Conservation (phyloP, 1,140 invertebrate genomes). For the Latrodectus geometricus region DNA sequence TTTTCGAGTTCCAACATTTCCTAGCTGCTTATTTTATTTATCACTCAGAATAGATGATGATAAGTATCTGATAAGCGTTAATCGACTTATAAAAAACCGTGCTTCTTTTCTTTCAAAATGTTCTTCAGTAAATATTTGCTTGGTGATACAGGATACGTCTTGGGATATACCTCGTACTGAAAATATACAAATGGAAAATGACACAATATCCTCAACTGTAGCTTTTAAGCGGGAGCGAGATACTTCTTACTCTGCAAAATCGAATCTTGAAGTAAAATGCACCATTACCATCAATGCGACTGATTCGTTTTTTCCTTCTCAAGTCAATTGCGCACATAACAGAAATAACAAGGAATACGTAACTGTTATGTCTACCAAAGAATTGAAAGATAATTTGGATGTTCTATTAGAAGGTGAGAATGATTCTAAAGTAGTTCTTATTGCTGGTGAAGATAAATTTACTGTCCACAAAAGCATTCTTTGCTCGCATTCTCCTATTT, state of each 20-base stretch:
- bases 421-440: not conserved
- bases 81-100: not conserved
- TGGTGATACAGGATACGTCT: conserved; percentile 6
- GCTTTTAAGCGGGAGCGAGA: not conserved
- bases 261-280: conserved; percentile 8
- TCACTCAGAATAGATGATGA: not conserved
- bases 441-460: conserved; percentile 19
- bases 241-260: not conserved
- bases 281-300: conserved; percentile 2
- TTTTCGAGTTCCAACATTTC: conserved; percentile 22
- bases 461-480: conserved; percentile 25
- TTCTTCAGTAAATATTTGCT: not conserved
- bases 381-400: conserved; percentile 28
- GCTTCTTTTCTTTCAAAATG: not conserved
- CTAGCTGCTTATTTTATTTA: conserved; percentile 22
- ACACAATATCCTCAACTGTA: not conserved
- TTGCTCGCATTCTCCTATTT: conserved; percentile 31
- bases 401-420: conserved; percentile 28
- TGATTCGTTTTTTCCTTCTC: not conserved
- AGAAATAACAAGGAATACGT: not conserved
- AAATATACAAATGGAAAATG: conserved; percentile 3
- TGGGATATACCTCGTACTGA: not conserved
- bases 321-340: not conserved
- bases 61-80: not conserved
- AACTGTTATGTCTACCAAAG: not conserved